Conservation (phyloP, 2,797 vertebrate species). For the Sebastes umbrosus region DNA sequence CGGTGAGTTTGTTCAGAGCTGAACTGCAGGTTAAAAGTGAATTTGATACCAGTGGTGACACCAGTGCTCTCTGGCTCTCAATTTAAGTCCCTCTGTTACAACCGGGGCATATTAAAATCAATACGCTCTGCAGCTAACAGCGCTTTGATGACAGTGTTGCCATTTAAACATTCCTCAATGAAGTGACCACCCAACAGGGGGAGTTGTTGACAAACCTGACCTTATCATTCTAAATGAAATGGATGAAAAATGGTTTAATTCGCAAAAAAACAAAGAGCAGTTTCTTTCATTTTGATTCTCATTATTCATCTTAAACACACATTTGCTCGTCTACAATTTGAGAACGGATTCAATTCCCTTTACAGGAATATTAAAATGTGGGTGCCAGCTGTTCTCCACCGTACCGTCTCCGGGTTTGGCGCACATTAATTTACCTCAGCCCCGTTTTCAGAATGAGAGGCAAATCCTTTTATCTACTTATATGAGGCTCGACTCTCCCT, state of each 20-base stretch:
- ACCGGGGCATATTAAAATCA: constrained; percentile 25
- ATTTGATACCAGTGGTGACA: constrained; percentile 17
- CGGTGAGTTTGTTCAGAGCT: constrained; percentile 1
- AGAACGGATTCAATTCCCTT: constrained; percentile 28
- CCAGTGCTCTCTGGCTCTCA: background rate
- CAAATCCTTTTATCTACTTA: constrained; percentile 74
- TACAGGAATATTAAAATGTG: constrained; percentile 46
- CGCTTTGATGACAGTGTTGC: constrained; percentile 4
- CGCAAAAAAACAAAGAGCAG: background rate
- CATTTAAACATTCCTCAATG: background rate
- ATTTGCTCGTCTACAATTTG: constrained; percentile 12
- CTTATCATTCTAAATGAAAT: background rate
- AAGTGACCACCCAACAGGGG: background rate
- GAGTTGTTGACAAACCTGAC: constrained; percentile 7
- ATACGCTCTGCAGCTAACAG: constrained; percentile 23
- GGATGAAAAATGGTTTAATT: background rate
- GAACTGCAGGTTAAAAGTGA: constrained; percentile 37
- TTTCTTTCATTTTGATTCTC: constrained; percentile 14
- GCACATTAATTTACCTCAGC: constrained; percentile 62
- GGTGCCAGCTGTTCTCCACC: constrained; percentile 46
- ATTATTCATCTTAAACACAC: constrained; percentile 24
- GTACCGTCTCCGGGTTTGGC: constrained; percentile 18
- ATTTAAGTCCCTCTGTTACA: constrained; percentile 1
- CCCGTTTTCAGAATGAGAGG: constrained; percentile 59
- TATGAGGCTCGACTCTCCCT: constrained; percentile 43